These are phyloP conservation scores for Spinus pinus DNA, from an alignment of 2,797 vertebrate genomes.

Conservation along the genomic window DNA sequence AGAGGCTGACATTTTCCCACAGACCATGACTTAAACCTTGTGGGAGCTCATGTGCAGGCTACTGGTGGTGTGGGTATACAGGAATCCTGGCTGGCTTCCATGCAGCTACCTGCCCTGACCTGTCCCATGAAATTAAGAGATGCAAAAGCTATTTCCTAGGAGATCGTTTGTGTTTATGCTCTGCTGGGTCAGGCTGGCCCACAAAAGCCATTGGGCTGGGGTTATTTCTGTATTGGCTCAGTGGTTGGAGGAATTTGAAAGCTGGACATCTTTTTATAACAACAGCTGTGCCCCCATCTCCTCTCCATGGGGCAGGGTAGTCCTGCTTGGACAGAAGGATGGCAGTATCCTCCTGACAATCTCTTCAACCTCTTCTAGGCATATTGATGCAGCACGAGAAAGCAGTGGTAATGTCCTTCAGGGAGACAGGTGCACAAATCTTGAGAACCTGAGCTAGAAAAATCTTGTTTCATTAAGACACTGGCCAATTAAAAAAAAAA, in stretches of 20 bases:
- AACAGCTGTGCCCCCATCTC: neutral
- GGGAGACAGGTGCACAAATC: neutral
- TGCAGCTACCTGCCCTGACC: neutral
- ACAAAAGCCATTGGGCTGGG: neutral
- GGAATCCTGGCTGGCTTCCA: constrained; percentile 21
- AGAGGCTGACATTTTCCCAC: neutral
- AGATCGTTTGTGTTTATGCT: neutral
- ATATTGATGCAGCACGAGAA: neutral
- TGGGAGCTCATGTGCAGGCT: neutral
- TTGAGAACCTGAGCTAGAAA: neutral
- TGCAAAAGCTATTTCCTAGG: constrained; percentile 21
- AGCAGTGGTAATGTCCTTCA: neutral
- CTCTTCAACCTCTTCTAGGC: neutral
- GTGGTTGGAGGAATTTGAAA: neutral
- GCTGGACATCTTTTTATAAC: neutral
- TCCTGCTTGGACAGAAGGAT: neutral
- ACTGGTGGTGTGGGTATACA: neutral
- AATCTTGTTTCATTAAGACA: neutral
- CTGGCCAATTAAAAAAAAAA: neutral
- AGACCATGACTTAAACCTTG: neutral
- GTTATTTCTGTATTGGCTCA: neutral
- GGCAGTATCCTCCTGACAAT: neutral
- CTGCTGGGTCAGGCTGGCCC: neutral
- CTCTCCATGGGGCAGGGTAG: neutral
- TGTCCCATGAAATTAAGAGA: constrained; percentile 15